Evolutionary conservation across 2,888 invertebrate species (phyloP), one percentile per base, ranked within the genome.

Genomic region (Leuctra nigra): DNA sequence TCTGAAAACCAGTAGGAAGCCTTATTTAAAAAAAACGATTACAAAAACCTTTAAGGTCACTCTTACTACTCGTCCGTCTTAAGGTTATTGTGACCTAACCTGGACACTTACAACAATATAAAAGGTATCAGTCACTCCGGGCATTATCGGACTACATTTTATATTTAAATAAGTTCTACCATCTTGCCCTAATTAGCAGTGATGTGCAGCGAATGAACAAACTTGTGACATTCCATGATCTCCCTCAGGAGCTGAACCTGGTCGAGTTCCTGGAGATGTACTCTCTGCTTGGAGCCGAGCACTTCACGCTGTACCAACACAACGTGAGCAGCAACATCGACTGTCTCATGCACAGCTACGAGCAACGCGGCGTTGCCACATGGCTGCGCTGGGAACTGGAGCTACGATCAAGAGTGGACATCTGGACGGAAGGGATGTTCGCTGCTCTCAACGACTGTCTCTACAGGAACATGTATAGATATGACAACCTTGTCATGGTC

Each of bases 261-360:
- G 55, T 65, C 2, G 68, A 68, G 41, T 68, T 68, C 39, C 60
- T 68, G n/a, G n/a, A n/a, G n/a, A n/a, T n/a, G n/a, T n/a, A n/a
- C n/a, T n/a, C n/a, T n/a, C n/a, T n/a, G n/a, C 54, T 66, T 6
- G 68, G 68, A 1, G 66, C 62, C 6, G 55, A 60, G 9, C 63
- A 65, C 35, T 68, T 68, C 57, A 60, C 64, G 14, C 63, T 68
- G 53, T 68, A 68, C 61, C 67, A 68, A 54, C 65, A 68, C 59
- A 61, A 66, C 1, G 62, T 65, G 4, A 66, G 66, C 1, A 48
- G 59, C 1, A 57, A 61, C 14, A 63, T 67, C 4, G 61, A 64
- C 20, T 53, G 44, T 2, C 61, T 66, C n/a, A 59, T 68, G 9
- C 47, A 59, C 25, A 52, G 60, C 48, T 68, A 68, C 61, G 38